These are phyloP conservation scores for Holacanthus passer DNA, from an alignment of 2,113 vertebrate genomes.

Conservation along the genomic window DNA sequence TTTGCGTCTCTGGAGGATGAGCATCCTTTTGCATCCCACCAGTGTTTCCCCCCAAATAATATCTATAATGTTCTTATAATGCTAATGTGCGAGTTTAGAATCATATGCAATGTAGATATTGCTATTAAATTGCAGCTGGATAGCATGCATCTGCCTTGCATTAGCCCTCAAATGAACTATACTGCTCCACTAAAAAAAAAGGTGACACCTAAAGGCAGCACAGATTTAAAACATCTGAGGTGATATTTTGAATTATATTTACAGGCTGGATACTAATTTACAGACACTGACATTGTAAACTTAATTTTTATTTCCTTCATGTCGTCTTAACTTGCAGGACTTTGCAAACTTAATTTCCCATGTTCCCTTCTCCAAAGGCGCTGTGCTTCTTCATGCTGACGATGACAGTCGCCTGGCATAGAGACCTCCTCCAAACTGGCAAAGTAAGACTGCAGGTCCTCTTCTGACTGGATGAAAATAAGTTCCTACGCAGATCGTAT, in stretches of 20 bases:
- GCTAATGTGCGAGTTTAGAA: constrained; percentile 5
- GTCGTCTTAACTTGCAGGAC: background rate
- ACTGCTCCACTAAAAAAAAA: constrained; percentile 32
- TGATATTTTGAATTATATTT: background rate
- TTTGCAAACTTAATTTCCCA: background rate
- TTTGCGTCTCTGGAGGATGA: constrained; percentile 1
- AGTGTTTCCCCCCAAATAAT: background rate
- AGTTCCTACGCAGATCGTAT: background rate
- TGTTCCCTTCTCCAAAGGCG: constrained; percentile 59
- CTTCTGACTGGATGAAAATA: background rate
- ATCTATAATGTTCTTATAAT: constrained; percentile 2
- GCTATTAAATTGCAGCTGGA: background rate
- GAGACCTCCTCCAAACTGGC: constrained; percentile 70
- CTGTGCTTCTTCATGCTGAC: constrained; percentile 81
- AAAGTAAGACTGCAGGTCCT: constrained; percentile 68
- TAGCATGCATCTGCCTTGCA: constrained; percentile 7
- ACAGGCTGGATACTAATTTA: background rate
- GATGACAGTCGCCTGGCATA: constrained; percentile 74
- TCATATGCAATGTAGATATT: constrained; percentile 3
- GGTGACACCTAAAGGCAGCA: constrained; percentile 14
- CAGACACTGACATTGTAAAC: background rate
- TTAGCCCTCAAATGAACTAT: constrained; percentile 22
- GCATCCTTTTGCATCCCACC: background rate
- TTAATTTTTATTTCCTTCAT: background rate
- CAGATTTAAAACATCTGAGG: background rate